A percentile compares a stretch with the other conserved stretches of the same genome.
Evolutionary conservation across 2,113 vertebrate genomes (phyloP).

Genomic region (Eleginops maclovinus): DNA sequence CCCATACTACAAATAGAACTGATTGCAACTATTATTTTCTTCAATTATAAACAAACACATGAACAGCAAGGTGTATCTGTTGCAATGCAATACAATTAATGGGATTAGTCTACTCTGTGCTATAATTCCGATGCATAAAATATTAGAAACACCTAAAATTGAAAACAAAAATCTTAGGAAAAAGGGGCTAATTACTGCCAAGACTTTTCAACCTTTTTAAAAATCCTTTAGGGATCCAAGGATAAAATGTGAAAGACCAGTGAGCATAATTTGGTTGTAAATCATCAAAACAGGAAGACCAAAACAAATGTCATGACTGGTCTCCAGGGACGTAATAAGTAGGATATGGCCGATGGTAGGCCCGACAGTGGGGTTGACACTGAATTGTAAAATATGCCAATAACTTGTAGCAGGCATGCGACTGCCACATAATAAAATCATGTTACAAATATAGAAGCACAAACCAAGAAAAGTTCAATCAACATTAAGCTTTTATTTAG

Average conservation of each 20-base stretch:
- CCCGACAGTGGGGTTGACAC: not conserved
- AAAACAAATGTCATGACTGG: not conserved
- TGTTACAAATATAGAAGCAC: too few relatives aligned
- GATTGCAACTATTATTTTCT: not conserved
- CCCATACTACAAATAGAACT: not conserved
- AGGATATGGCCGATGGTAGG: not conserved
- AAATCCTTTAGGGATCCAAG: not conserved
- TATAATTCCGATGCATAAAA: not conserved
- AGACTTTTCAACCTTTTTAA: not conserved
- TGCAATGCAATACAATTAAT: not conserved
- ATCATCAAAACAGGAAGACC: not conserved
- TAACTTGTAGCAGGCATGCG: too few relatives aligned
- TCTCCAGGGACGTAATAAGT: not conserved
- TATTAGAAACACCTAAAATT: not conserved
- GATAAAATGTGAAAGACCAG: not conserved
- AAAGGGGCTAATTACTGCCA: not conserved
- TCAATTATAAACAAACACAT: slow-evolving; percentile 3
- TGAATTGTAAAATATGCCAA: not conserved
- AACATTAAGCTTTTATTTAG: slow-evolving; percentile 79
- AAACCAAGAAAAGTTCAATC: slow-evolving; percentile 18
- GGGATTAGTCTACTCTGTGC: not conserved
- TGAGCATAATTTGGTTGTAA: not conserved
- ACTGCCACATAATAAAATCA: too few relatives aligned
- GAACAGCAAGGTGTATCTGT: not conserved
- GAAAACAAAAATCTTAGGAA: not conserved